A percentile compares a stretch with the other conserved stretches of the same genome.
These are phyloP conservation scores for Phenganax marumi DNA, from an alignment of 92 coral and sea anemone genomes.

Conservation along the genomic window DNA sequence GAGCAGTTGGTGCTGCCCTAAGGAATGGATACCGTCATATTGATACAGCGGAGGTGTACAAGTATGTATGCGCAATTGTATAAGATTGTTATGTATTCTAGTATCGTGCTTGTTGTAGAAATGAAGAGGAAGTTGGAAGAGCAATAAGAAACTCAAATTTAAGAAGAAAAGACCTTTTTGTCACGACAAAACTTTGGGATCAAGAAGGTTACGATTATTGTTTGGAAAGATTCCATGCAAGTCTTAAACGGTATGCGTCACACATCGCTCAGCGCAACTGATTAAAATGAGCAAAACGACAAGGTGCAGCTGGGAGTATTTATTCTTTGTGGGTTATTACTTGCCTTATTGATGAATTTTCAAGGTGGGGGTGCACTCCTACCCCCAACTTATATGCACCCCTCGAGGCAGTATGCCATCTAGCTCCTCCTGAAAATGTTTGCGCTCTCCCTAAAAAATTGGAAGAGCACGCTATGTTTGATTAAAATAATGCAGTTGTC, in stretches of 20 bases:
- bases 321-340: neutral
- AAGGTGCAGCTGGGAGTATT: neutral
- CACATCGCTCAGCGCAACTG: neutral
- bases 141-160: constrained; percentile 71
- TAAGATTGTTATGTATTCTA: neutral
- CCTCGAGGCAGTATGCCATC: no score
- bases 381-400: no score
- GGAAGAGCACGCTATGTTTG: no score
- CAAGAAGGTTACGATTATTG: constrained; percentile 72
- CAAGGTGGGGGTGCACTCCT: no score
- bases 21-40: constrained; percentile 68
- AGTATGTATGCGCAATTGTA: constrained; percentile 28
- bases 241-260: constrained; percentile 66
- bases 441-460: no score
- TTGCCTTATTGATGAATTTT: no score
- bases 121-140: constrained; percentile 77
- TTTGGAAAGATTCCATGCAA: constrained; percentile 57
- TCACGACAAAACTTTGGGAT: constrained; percentile 61
- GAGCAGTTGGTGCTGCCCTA: constrained; percentile 51
- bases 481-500: no score
- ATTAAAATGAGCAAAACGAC: no score
- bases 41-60: constrained; percentile 65
- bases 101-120: constrained; percentile 48
- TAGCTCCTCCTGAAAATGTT: no score
- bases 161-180: constrained; percentile 74